Evolutionary conservation across 2,888 invertebrate species (phyloP).

Genomic region (Phytoseiulus persimilis): DNA sequence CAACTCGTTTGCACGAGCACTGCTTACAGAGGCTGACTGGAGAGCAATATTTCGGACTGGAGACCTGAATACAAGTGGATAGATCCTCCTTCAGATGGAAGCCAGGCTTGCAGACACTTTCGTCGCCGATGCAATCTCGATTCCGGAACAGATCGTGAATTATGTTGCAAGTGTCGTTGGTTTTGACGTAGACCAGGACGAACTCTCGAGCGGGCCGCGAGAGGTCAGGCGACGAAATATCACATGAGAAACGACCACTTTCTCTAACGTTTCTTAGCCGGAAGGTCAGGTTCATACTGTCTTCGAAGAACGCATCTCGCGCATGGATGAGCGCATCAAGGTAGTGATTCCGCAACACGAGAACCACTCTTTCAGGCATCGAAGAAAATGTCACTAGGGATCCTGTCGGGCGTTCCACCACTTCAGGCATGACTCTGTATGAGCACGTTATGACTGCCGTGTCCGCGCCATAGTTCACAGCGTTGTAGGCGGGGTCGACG

Average conservation of each 20-base stretch:
- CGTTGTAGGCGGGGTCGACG: background rate
- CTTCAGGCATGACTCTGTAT: background rate
- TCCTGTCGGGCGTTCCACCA: background rate
- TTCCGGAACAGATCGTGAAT: background rate
- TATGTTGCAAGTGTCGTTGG: background rate
- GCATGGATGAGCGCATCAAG: background rate
- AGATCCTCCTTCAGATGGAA: background rate
- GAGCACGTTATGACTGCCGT: background rate
- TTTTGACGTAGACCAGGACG: conserved; percentile 9
- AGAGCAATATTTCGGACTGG: background rate
- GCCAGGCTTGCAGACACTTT: background rate
- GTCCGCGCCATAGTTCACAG: background rate
- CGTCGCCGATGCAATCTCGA: background rate
- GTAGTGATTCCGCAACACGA: background rate
- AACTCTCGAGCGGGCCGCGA: conserved; percentile 8
- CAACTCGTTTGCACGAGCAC: background rate
- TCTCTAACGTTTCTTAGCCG: background rate
- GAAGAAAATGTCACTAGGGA: background rate
- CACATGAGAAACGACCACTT: background rate
- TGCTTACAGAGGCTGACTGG: background rate
- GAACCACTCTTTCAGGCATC: background rate
- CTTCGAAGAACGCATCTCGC: background rate
- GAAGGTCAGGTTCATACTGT: background rate
- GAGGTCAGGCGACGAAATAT: background rate
- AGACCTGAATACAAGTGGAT: background rate